Evolutionary conservation across 2,113 vertebrate species (phyloP).

Genomic region (Albula glossodonta): DNA sequence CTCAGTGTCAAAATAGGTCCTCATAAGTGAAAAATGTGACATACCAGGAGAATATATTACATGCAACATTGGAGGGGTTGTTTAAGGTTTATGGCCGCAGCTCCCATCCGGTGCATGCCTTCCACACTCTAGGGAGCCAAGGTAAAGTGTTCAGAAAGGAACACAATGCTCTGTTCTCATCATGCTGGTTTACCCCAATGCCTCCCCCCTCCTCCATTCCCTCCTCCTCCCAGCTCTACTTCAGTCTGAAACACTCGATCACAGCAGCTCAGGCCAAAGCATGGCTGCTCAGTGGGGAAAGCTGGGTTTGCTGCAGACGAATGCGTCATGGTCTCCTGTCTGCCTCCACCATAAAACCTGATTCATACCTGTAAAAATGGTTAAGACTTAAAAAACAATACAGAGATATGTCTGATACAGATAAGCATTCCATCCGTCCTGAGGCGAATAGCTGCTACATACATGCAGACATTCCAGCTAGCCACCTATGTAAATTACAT

Average conservation of each 20-base stretch:
- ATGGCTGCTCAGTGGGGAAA: background rate
- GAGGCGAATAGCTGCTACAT: background rate
- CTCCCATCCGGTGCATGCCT: background rate
- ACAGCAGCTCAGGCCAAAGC: background rate
- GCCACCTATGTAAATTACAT: no score
- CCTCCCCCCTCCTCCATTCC: background rate
- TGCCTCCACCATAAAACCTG: background rate
- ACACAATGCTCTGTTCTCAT: conserved; percentile 1
- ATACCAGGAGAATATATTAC: background rate
- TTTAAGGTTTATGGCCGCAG: background rate
- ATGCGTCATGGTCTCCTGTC: background rate
- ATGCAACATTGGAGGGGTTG: background rate
- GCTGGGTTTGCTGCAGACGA: background rate
- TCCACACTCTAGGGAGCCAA: background rate
- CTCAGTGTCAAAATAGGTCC: no score
- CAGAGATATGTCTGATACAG: background rate
- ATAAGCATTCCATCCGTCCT: background rate
- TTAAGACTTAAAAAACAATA: background rate
- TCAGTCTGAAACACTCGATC: background rate
- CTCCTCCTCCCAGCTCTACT: background rate
- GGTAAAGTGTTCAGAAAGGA: conserved; percentile 9
- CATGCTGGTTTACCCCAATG: background rate
- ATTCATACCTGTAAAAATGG: background rate
- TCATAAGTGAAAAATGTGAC: no score
- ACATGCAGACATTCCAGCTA: no score